Evolutionary conservation across 1,140 invertebrate genomes (phyloP), one percentile per base, ranked within the genome.

Genomic region (Frieseomelitta varia): DNA sequence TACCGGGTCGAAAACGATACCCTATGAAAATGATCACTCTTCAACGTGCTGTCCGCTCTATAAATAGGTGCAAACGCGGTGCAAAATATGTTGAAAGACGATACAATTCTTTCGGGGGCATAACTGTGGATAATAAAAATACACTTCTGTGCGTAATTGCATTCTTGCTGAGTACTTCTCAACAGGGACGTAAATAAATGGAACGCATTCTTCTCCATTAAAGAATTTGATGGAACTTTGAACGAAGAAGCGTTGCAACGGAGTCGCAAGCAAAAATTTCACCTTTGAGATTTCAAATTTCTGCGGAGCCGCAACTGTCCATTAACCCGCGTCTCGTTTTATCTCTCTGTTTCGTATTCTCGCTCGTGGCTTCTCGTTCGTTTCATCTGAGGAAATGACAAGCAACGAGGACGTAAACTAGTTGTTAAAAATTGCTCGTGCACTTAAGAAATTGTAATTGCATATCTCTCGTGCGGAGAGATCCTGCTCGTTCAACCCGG

Each of bases 371-470:
- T n/a, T n/a, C n/a, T n/a, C n/a, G n/a, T n/a, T n/a, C n/a, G 27
- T 67, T n/a, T 27, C 47, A 19, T 51, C 58, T 21, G 58, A 51
- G 34, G n/a, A 76, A 76, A 61, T 63, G 47, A 55, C 76, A 51
- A 67, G 76, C 47, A n/a, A 78, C 76, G 61, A 47, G 30, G 27
- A 63, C 47, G 61, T 65, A 78, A 78, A 78, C 47, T 53, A 53
- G 47, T 51, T 67, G 34, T 78, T 68, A 78, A 55, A 68, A 68
- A 30, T n/a, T n/a, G 76, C 47, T 61, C 2, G 47, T 30, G 47
- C 47, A 34, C 47, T 67, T 65, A 78, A 78, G 47, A 53, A 67
- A 39, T 65, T 78, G 51, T 78, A 78, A 78, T 78, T 67, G 53
- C 27, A 65, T 30, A 24, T 63, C 27, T 24, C 27, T 75, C 55